These are phyloP conservation scores for Plectropomus leopardus DNA, from an alignment of 2,113 vertebrate genomes.

Conservation along the genomic window DNA sequence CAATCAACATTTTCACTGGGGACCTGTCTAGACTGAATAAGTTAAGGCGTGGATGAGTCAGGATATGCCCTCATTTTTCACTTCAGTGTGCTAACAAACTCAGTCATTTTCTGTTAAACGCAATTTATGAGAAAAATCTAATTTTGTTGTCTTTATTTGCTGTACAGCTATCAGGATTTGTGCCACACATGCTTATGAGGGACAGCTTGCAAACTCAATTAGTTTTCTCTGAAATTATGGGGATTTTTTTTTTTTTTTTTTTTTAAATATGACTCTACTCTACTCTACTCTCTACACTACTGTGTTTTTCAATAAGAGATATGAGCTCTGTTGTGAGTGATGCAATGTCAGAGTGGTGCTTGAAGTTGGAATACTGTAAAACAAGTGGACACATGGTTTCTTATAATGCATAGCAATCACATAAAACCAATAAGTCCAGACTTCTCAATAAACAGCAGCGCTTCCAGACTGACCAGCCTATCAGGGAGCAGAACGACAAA, in stretches of 20 bases:
- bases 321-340: constrained; percentile 12
- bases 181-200: neutral
- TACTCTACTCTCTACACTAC: too few species aligned
- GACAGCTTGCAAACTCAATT: constrained; percentile 6
- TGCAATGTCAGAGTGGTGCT: neutral
- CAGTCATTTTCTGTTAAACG: neutral
- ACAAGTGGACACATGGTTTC: constrained; percentile 14
- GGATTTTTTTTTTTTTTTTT: neutral
- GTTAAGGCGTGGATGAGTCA: neutral
- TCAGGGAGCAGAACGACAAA: neutral
- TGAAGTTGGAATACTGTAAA: neutral
- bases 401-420: constrained; percentile 41
- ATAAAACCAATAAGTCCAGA: constrained; percentile 1
- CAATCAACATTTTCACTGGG: neutral
- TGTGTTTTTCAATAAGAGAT: neutral
- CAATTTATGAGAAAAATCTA: neutral
- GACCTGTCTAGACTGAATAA: neutral
- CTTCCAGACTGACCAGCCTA: neutral
- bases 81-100: neutral
- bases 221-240: neutral
- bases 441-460: neutral
- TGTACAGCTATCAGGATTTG: neutral
- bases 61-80: neutral
- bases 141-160: neutral
- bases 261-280: constrained; percentile 13